Percentiles rank a stretch among this genome's conserved stretches.
Conservation (phyloP, 2,888 invertebrate species). For the Drosophila macrothrix region DNA sequence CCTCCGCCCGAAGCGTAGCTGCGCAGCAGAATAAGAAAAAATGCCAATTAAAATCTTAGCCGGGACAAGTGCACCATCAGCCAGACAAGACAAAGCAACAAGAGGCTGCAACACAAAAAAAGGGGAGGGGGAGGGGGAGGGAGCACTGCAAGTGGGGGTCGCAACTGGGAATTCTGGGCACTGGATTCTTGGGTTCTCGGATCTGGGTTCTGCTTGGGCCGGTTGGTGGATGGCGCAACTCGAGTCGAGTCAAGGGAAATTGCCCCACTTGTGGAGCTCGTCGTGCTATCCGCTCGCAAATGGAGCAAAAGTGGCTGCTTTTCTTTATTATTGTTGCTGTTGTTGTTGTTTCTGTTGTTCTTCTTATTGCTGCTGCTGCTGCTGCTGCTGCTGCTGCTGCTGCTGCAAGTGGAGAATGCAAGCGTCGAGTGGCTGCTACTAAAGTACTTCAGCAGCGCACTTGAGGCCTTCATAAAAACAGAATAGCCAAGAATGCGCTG, state of each 20-base stretch:
- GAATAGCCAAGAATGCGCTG: conserved; percentile 72
- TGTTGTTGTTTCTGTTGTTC: conserved; percentile 47
- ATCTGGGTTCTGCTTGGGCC: conserved; percentile 6
- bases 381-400: conserved; percentile 15
- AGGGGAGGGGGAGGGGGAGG: not conserved
- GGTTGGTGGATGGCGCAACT: conserved; percentile 35
- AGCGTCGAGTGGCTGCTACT: conserved; percentile 73
- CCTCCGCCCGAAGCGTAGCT: not conserved
- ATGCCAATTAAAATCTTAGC: conserved; percentile 84
- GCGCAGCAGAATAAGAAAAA: conserved; percentile 55
- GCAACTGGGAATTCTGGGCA: conserved; percentile 5
- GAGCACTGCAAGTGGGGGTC: not conserved
- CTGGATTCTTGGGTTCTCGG: conserved; percentile 1
- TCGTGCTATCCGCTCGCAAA: conserved; percentile 72
- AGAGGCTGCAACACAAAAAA: not conserved
- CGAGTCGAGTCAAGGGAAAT: conserved; percentile 63
- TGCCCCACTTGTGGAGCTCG: conserved; percentile 72
- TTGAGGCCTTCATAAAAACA: conserved; percentile 69
- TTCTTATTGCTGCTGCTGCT: conserved; percentile 21
- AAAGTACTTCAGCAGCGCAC: conserved; percentile 74
- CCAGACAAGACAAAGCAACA: conserved; percentile 35
- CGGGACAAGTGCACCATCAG: conserved; percentile 74
- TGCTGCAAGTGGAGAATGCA: conserved; percentile 66
- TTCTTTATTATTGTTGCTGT: conserved; percentile 28
- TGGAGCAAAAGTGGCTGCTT: conserved; percentile 73